Conservation (phyloP, 2,888 invertebrate species). For the Ormyrus rosae region DNA sequence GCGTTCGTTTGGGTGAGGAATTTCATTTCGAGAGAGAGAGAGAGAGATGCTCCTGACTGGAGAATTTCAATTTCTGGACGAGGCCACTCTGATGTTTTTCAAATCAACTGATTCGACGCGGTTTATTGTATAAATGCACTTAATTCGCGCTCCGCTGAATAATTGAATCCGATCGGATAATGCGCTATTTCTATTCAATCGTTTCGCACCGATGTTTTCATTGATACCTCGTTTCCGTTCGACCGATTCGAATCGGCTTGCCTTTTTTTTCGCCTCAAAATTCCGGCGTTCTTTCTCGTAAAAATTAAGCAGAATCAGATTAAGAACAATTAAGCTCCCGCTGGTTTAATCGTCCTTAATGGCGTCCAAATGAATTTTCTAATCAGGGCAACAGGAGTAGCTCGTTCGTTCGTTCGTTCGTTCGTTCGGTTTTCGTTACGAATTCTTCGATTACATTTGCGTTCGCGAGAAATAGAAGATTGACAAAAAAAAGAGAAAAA, state of each 20-base stretch:
- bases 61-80: no score
- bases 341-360: no score
- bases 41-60: no score
- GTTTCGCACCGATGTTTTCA: not conserved
- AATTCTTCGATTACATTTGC: conserved; percentile 26
- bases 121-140: not conserved
- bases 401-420: not conserved
- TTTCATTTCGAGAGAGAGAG: conserved; percentile 46
- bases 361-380: not conserved
- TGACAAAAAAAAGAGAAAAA: not conserved
- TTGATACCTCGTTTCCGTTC: not conserved
- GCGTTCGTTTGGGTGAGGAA: conserved; percentile 10
- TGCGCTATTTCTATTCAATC: not conserved
- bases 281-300: no score
- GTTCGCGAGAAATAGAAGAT: conserved; percentile 4
- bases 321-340: no score
- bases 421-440: not conserved
- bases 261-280: no score
- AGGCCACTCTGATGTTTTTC: no score
- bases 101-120: not conserved
- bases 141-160: not conserved
- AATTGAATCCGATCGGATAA: conserved; percentile 1
- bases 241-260: not conserved
- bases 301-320: no score
- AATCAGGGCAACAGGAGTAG: not conserved